phyloP scores from a whole-genome alignment of 2,797 vertebrate genomes.

The Gymnodraco acuticeps region DNA sequence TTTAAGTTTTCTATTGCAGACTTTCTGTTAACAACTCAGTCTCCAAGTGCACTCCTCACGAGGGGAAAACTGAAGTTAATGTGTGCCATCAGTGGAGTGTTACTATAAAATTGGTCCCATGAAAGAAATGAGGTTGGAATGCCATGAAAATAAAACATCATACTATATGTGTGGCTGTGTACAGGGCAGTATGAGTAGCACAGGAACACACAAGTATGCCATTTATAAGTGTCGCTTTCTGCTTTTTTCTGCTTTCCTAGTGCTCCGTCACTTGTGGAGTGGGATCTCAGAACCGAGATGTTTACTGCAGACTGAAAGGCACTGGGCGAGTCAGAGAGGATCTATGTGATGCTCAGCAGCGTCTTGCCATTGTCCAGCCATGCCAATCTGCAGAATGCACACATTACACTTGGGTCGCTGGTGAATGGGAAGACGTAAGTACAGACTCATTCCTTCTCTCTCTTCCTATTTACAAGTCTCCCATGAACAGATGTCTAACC shows the following conservation, averaged over 20 bases:
- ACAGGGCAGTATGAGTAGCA: not conserved
- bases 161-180: not conserved
- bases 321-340: constrained; percentile 81
- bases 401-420: constrained; percentile 84
- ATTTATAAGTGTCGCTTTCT: not conserved
- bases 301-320: constrained; percentile 89
- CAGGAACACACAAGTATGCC: not conserved
- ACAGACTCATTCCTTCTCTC: constrained; percentile 3
- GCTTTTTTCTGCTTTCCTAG: constrained; percentile 71
- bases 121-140: not conserved
- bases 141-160: not conserved
- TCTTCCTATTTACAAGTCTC: not conserved
- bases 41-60: not conserved
- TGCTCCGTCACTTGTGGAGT: constrained; percentile 92
- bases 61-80: not conserved
- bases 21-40: not conserved
- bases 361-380: constrained; percentile 69
- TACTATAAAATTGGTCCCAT: not conserved
- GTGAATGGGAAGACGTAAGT: constrained; percentile 89
- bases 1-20: not conserved
- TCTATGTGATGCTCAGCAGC: constrained; percentile 73
- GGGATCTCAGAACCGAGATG: constrained; percentile 88
- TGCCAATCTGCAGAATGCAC: constrained; percentile 86
- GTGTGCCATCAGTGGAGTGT: not conserved
- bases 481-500: constrained; percentile 55